Percentiles rank a stretch among this genome's conserved stretches.
Evolutionary conservation across 2,113 vertebrate species (phyloP).

Genomic region (Mandrillus leucophaeus): DNA sequence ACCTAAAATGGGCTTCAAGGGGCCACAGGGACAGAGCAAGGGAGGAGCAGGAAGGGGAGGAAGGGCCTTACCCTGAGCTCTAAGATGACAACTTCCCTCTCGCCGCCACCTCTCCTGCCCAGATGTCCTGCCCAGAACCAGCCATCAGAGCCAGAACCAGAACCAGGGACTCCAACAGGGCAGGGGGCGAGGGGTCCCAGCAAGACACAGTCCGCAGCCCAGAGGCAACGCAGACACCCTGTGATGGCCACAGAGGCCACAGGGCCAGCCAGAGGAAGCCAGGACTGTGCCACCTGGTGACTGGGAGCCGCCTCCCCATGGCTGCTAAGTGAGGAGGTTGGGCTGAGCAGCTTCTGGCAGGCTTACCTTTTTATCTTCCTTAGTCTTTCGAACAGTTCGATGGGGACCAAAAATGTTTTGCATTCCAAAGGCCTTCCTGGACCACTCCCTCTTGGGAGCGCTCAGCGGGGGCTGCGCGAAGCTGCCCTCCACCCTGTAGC

Average conservation of each 20-base stretch:
- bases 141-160: too few species aligned
- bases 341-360: too few species aligned
- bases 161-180: background rate
- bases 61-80: background rate
- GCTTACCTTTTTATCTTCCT: constrained; percentile 94
- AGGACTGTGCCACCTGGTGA: rapidly evolving
- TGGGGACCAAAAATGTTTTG: constrained; percentile 87
- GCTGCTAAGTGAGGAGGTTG: too few species aligned
- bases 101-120: background rate
- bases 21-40: background rate
- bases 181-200: background rate
- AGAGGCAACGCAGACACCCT: background rate
- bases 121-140: background rate
- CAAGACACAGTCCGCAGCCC: background rate
- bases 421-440: constrained; percentile 92
- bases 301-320: too few species aligned
- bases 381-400: constrained; percentile 86
- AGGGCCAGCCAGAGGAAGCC: rapidly evolving
- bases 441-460: constrained; percentile 92
- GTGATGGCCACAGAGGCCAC: background rate
- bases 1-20: background rate
- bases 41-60: too few species aligned
- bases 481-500: constrained; percentile 92
- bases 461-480: constrained; percentile 85
- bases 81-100: background rate